Evolutionary conservation across 2,797 vertebrate species (phyloP).

Genomic region (Fistularia commersonii): DNA sequence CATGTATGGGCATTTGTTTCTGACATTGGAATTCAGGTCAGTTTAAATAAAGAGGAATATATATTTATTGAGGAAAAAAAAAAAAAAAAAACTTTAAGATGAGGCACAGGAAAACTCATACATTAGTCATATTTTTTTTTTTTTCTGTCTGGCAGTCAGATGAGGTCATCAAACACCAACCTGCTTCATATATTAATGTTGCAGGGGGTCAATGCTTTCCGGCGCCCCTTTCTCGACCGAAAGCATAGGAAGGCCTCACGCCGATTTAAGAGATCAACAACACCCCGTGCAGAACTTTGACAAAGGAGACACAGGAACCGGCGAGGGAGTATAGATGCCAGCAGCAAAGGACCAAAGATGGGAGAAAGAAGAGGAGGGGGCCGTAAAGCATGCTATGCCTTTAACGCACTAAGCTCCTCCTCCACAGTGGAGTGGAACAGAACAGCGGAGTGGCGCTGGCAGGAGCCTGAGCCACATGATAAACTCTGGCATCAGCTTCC

Average conservation of each 20-base stretch:
- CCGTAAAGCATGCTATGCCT: slow-evolving; percentile 57
- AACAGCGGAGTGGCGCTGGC: slow-evolving; percentile 68
- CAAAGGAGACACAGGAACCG: slow-evolving; percentile 54
- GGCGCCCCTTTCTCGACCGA: slow-evolving; percentile 40
- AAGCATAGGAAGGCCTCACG: slow-evolving; percentile 50
- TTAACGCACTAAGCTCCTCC: slow-evolving; percentile 75
- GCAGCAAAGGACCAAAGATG: background rate
- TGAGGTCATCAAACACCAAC: slow-evolving; percentile 68
- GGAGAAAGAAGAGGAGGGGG: slow-evolving; percentile 22
- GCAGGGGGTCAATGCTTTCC: slow-evolving; percentile 46
- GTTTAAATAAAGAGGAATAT: too few relatives aligned
- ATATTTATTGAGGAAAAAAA: too few relatives aligned
- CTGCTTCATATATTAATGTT: slow-evolving; percentile 66
- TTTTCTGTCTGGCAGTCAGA: slow-evolving; percentile 56
- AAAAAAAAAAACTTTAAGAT: slow-evolving; percentile 31
- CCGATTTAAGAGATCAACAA: slow-evolving; percentile 51
- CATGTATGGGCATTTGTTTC: background rate
- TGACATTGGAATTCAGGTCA: too few relatives aligned
- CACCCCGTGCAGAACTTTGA: slow-evolving; percentile 55
- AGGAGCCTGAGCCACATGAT: slow-evolving; percentile 77
- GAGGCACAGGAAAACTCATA: slow-evolving; percentile 37
- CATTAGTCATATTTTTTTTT: slow-evolving; percentile 25
- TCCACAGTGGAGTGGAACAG: slow-evolving; percentile 50
- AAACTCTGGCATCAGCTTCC: slow-evolving; percentile 82
- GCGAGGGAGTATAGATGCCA: slow-evolving; percentile 31